Base-by-base conservation (phyloP, 2,113 vertebrate species). In the Sturnus vulgaris region DNA sequence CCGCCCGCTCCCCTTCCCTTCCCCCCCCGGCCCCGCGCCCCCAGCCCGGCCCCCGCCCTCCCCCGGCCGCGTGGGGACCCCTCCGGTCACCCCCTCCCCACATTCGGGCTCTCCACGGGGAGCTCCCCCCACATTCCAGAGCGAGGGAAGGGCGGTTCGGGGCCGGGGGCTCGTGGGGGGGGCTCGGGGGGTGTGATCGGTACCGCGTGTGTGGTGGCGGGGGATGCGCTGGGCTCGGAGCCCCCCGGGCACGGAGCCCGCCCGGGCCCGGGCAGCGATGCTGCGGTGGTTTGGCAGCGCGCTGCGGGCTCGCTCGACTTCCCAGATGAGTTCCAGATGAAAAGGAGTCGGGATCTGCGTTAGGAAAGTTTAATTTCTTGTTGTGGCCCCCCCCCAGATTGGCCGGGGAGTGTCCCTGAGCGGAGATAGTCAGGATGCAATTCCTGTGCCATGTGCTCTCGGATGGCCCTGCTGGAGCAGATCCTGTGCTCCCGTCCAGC, bases 341-440 rank as follows among this genome's bases (percentile, higher is more conserved):
- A 49, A 73, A 27, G 31, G 12, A 9, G 3, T 4, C 30, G 0
- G 27, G 27, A 21, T 47, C 6, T 10, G 47, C 56, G 0, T 44
- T 37, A 8, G 52, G 19, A 39, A 90, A 82, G 47, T 93, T 81
- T 5, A n/a, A 75, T 84, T 72, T 44, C 24, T 50, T 7, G 3
- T 23, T 3, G 37, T 10, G 20, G 33, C 27, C 15, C 3, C 16
- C 9, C 23, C 16, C 9, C 23, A 0, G 39, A 1, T 22, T 7
- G 61, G 7, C 6, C 30, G 47, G 47, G 47, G 39, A 55, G 70
- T 15, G 46, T 53, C 46, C 53, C 24, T 68, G 39, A 3, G 4
- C 8, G 61, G 77, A 11, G 68, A 8, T 24, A 5, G 33, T 6
- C 13, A 4, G 59, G 76, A 9, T 18, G 61, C 47, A 0, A 1